Evolutionary conservation across 1,140 invertebrate species (phyloP), one percentile per base, ranked within the genome.

Genomic region (Cylas formicarius): DNA sequence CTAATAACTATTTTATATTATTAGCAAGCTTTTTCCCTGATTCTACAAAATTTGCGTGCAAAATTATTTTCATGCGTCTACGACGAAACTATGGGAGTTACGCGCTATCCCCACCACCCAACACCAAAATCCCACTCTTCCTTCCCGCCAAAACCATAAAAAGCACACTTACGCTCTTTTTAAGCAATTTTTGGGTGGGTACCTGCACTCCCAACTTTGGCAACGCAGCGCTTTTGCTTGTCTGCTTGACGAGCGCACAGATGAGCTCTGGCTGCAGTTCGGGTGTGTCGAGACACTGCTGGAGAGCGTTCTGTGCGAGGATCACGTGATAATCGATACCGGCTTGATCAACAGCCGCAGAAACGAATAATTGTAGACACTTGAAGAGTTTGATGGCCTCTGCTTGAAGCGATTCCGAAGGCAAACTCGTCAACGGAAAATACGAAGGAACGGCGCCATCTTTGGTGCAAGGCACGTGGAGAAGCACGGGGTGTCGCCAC

Each of bases 321-420:
- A 89, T 86, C 54, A 96, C 90, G 63, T 96, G 92, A 66, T 94
- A 93, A 69, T 96, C 92, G 56, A 97, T 93, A 55, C 89, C 89
- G 23, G 90, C 86, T 56, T 92, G 87, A 69, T 96, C 92, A 46
- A 97, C 82, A 11, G 84, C 81, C 49, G 93, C 90, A 11, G 88
- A 93, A 76, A 90, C 92, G 68, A 95, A 97, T 53, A 95, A 73
- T 63, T 94, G 89, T 54, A 90, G 83, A 65, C 88, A 88, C 87
- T 95, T 95, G 62, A 95, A 96, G 39, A 96, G 73, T 71, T 97
- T 94, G 43, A 95, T 78, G 29, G 91, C 91, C 72, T 95, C 90
- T 14, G 77, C 77, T 66, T 95, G 32, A 50, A 65, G 38, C 18
- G 50, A 38, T 50, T 65, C 63, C n/a, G 58, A 56, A 17, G 60